Conservation (phyloP, 1,140 invertebrate species). For the Heliothis subflexa region DNA sequence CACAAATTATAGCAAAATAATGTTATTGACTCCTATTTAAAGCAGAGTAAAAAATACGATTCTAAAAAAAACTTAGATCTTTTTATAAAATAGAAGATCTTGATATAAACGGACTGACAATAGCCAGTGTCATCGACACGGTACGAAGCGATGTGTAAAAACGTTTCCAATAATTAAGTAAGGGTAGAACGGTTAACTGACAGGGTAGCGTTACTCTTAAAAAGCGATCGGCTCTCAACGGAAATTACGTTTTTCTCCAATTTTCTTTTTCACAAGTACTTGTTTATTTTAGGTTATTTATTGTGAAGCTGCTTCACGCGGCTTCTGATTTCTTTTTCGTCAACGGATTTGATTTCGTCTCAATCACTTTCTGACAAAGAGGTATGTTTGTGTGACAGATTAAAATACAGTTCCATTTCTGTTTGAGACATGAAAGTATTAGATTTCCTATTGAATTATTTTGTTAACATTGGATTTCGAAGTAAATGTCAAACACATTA, state of each 20-base stretch:
- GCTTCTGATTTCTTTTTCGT: conserved; percentile 14
- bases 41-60: too few species aligned
- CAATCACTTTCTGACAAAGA: conserved; percentile 10
- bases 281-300: conserved; percentile 41
- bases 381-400: background rate
- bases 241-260: conserved; percentile 45
- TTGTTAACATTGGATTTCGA: too few species aligned
- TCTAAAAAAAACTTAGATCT: too few species aligned
- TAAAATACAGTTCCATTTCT: background rate
- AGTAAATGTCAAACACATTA: too few species aligned
- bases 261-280: conserved; percentile 31
- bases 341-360: conserved; percentile 1
- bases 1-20: too few species aligned
- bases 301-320: background rate
- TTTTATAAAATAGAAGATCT: too few species aligned
- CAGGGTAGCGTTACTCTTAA: conserved; percentile 28
- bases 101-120: background rate
- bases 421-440: background rate
- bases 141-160: conserved; percentile 31
- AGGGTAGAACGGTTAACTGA: conserved; percentile 21
- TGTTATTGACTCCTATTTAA: too few species aligned
- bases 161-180: conserved; percentile 39
- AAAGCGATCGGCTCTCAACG: conserved; percentile 26
- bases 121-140: background rate
- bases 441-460: too few species aligned